A percentile compares a stretch with the other conserved stretches of the same genome.
These are phyloP conservation scores for Pristionchus maxplancki DNA, from an alignment of 2,888 invertebrate species.

Conservation along the genomic window DNA sequence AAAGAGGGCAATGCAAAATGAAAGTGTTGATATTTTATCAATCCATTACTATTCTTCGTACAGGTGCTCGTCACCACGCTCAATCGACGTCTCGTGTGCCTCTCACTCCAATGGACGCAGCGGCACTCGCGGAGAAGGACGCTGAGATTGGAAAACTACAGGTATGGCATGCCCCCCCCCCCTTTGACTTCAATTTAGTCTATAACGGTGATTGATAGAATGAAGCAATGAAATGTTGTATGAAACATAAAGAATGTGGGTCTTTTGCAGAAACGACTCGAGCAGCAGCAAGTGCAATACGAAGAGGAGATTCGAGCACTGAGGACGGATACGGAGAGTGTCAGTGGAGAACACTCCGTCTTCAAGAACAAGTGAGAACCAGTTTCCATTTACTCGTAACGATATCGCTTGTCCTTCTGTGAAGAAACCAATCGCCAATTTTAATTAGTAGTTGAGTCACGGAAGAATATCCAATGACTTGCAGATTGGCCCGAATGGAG, in stretches of 20 bases:
- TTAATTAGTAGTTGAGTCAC: too few relatives aligned
- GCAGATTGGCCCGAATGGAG: slow-evolving; percentile 36
- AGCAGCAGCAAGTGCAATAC: slow-evolving; percentile 49
- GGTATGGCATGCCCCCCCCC: not conserved
- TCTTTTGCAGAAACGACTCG: slow-evolving; percentile 22
- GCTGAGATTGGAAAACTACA: slow-evolving; percentile 41
- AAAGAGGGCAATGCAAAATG: not conserved
- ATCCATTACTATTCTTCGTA: not conserved
- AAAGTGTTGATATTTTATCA: not conserved
- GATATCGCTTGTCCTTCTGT: too few relatives aligned
- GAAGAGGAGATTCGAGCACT: slow-evolving; percentile 46
- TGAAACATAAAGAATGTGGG: not conserved
- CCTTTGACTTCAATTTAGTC: not conserved
- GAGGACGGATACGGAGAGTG: not conserved
- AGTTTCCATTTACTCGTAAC: too few relatives aligned
- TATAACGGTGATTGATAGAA: too few relatives aligned
- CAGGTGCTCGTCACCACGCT: slow-evolving; percentile 41
- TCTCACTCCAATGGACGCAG: not conserved
- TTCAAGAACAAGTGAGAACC: slow-evolving; percentile 43
- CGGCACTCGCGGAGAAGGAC: slow-evolving; percentile 26
- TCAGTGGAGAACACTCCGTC: not conserved
- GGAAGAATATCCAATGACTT: not conserved
- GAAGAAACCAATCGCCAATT: too few relatives aligned
- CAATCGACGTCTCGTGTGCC: slow-evolving; percentile 1
- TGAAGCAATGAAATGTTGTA: too few relatives aligned